A percentile compares a stretch with the other conserved stretches of the same genome.
Evolutionary conservation across 1,140 invertebrate species (phyloP).

Genomic region (Drosophila biarmipes): DNA sequence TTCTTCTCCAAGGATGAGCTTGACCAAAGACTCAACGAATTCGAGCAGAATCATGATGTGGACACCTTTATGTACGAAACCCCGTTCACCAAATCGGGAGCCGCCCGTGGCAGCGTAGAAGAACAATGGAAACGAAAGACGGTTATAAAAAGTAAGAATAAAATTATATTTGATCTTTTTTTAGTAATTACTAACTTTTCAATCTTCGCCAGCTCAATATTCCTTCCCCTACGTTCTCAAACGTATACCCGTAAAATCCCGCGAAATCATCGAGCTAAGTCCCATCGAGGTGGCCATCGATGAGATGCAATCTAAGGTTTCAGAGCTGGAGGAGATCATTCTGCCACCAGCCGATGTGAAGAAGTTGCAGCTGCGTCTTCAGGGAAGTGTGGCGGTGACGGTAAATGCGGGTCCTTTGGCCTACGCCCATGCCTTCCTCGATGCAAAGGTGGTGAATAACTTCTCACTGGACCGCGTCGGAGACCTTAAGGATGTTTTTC

Average conservation of each 20-base stretch:
- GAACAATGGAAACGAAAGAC: constrained; percentile 95
- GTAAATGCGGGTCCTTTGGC: constrained; percentile 98
- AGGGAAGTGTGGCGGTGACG: constrained; percentile 95
- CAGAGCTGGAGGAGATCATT: constrained; percentile 94
- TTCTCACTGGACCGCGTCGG: constrained; percentile 93
- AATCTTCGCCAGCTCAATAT: constrained; percentile 87
- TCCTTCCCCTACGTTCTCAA: constrained; percentile 97
- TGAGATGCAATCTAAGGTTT: constrained; percentile 94
- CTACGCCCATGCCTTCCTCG: constrained; percentile 95
- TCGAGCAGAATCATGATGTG: constrained; percentile 95
- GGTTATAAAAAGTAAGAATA: constrained; percentile 90
- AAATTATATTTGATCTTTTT: background rate
- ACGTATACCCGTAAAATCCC: constrained; percentile 91
- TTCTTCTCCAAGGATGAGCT: constrained; percentile 91
- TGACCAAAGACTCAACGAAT: constrained; percentile 89
- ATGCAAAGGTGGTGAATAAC: constrained; percentile 88
- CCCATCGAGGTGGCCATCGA: constrained; percentile 97
- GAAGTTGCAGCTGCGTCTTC: constrained; percentile 94
- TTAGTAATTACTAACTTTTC: background rate
- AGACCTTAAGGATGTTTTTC: constrained; percentile 93
- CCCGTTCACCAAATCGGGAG: constrained; percentile 94
- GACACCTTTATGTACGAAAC: constrained; percentile 96
- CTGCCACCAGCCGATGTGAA: constrained; percentile 93
- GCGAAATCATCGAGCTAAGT: constrained; percentile 91
- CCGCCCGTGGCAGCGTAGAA: constrained; percentile 91